These are phyloP conservation scores for Scomberomorus guttatus DNA, from an alignment of 2,797 vertebrate genomes.

Conservation along the genomic window DNA sequence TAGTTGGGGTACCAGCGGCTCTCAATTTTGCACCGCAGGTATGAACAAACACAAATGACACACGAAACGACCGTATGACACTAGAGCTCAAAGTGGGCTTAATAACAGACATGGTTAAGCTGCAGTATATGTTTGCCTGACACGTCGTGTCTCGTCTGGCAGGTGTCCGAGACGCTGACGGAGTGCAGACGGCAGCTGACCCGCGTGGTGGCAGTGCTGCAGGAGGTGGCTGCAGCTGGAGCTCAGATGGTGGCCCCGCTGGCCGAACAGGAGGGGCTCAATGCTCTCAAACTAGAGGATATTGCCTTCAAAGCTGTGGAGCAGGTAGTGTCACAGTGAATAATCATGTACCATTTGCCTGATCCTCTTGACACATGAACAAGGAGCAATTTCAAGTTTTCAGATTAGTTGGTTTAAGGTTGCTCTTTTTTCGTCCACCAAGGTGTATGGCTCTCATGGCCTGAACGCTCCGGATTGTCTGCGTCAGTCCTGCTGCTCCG, in stretches of 20 bases:
- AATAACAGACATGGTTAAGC: background rate
- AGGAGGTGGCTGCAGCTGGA: constrained; percentile 93
- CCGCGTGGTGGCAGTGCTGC: constrained; percentile 93
- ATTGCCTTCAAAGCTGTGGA: constrained; percentile 90
- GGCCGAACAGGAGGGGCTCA: constrained; percentile 92
- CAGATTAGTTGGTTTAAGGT: background rate
- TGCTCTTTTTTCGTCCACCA: background rate
- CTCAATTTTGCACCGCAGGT: constrained; percentile 92
- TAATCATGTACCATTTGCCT: background rate
- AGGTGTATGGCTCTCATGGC: constrained; percentile 91
- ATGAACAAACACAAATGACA: background rate
- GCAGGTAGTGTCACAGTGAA: constrained; percentile 85
- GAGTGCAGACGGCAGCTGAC: constrained; percentile 94
- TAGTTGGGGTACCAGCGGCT: constrained; percentile 91
- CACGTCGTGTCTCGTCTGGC: background rate
- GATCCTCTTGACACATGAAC: background rate
- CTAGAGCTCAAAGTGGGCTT: background rate
- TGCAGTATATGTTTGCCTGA: background rate
- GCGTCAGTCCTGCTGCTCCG: constrained; percentile 93
- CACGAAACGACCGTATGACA: background rate
- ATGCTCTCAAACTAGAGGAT: constrained; percentile 89
- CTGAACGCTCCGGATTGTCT: constrained; percentile 91
- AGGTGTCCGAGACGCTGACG: constrained; percentile 91
- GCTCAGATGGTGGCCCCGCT: constrained; percentile 91
- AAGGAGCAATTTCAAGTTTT: no score